Evolutionary conservation across 2,113 vertebrate species (phyloP), one percentile per base, ranked within the genome.

Genomic region (Cepphus grylle): DNA sequence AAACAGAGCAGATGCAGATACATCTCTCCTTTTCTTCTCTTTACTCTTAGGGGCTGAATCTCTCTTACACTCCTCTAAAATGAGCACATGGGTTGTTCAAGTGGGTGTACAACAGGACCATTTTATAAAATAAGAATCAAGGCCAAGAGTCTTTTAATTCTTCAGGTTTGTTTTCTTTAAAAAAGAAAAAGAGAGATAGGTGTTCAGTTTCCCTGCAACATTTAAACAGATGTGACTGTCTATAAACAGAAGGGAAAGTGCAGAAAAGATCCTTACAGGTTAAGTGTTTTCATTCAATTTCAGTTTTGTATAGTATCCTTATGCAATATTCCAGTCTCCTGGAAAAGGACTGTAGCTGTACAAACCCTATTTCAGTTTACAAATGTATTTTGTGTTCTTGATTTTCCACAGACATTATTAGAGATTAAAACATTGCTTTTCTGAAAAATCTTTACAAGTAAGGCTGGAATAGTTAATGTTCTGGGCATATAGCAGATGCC

Each of bases 1-100:
- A 96, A 88, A 96, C 50, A 94, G 94, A 96, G 87, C 90, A 97
- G 95, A 97, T 95, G 87, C 91, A 88, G 84, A 78, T 86, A 61
- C 14, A 73, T 66, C 88, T 93, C 42, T 91, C 29, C 59, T 86
- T 90, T 85, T 77, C 36, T 78, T 63, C 77, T 45, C 42, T 61
- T 71, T 85, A 30, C 6, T 91, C 56, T 72, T 85, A 76, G 15
- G 27, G 26, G 42, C 17, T 91, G 81, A 91, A 69, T 80, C 20
- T 80, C 19, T 91, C 36, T 66, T 77, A 53, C 36, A 34, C 3
- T 70, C 12, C 66, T 85, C 59, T 85, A 74, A 94, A 91, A 81
- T 29, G 67, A 83, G 34, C 27, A 76, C 32, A 34, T 63, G 0
- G 0, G 27, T 62, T 94, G 20, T 62, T 93, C 38, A 79, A 74